phyloP scores from a whole-genome alignment of 1,140 invertebrate genomes.

The Musca domestica region DNA sequence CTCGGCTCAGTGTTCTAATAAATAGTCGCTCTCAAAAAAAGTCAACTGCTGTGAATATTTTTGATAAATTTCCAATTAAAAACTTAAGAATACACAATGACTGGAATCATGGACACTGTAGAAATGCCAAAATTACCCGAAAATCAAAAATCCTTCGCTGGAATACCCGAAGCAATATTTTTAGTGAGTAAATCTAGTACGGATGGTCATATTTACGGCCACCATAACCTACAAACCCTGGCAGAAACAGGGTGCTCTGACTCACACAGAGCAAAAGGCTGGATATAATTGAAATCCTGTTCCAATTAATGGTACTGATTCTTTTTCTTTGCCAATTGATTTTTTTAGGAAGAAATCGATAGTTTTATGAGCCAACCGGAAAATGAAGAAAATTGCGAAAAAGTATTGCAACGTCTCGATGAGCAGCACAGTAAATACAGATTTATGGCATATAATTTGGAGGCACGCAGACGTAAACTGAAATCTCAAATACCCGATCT shows the following conservation, averaged over 20 bases:
- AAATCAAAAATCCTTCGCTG: slow-evolving; percentile 72
- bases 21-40: no score
- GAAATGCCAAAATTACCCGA: slow-evolving; percentile 55
- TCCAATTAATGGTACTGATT: not conserved
- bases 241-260: slow-evolving; percentile 13
- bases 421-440: slow-evolving; percentile 95
- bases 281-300: not conserved
- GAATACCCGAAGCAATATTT: slow-evolving; percentile 79
- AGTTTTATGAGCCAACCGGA: slow-evolving; percentile 82
- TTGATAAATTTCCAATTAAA: slow-evolving; percentile 24
- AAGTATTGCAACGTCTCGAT: slow-evolving; percentile 80
- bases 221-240: slow-evolving; percentile 37
- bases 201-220: not conserved
- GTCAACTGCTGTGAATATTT: slow-evolving; percentile 38
- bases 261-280: not conserved
- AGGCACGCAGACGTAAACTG: slow-evolving; percentile 78
- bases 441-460: slow-evolving; percentile 91
- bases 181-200: slow-evolving; percentile 61
- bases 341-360: slow-evolving; percentile 94
- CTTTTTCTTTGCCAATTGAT: not conserved
- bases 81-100: slow-evolving; percentile 39
- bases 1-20: no score
- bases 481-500: slow-evolving; percentile 91
- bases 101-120: slow-evolving; percentile 48
- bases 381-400: slow-evolving; percentile 76